Evolutionary conservation across 2,888 invertebrate genomes (phyloP), one percentile per base, ranked within the genome.

Genomic region (Melanostoma scalare): DNA sequence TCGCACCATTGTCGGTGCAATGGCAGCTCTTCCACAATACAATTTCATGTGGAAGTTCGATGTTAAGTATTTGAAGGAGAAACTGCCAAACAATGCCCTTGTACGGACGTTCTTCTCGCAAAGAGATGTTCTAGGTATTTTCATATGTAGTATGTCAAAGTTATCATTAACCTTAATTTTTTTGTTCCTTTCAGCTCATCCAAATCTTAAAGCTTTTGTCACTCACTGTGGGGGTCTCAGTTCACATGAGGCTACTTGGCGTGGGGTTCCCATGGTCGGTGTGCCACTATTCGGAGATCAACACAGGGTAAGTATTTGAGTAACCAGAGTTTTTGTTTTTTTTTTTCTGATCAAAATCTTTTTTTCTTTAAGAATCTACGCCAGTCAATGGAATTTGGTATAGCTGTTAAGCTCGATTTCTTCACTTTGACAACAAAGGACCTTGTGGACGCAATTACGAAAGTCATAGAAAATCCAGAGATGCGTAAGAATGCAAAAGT

Each of bases 1-100:
- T 4, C 65, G 85, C 4, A 86, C 86, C 0, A 65, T 82, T 31
- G 3, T 82, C 0, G 40, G 48, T 6, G 63, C 82, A 33, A 88
- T 91, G 48, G 50, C 76, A 4, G 71, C 88, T 6, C 82, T 90
- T 31, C 85, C 86, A 0, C 87, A 89, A 2, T 90, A 89, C 74
- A 87, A 89, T 8, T 90, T 92, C 30, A 60, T 92, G 3, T 91
- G 90, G 91, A 91, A 91, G 86, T 88, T 88, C 42, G 88, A 89
- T 50, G 31, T 20, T 0, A 50, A 78, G 4, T 55, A 48, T 8
- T 44, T 75, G 6, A 63, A 78, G 44, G 3, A 76, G 0, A 87
- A 89, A 6, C 86, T 50, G 0, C 89, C 85, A 2, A 4, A 31
- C 6, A 89, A 89, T 61, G 55, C 89, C 5, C 46, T 85, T 35